These are phyloP conservation scores for Zalophus californianus DNA, from an alignment of 2,797 vertebrate genomes.

Conservation along the genomic window DNA sequence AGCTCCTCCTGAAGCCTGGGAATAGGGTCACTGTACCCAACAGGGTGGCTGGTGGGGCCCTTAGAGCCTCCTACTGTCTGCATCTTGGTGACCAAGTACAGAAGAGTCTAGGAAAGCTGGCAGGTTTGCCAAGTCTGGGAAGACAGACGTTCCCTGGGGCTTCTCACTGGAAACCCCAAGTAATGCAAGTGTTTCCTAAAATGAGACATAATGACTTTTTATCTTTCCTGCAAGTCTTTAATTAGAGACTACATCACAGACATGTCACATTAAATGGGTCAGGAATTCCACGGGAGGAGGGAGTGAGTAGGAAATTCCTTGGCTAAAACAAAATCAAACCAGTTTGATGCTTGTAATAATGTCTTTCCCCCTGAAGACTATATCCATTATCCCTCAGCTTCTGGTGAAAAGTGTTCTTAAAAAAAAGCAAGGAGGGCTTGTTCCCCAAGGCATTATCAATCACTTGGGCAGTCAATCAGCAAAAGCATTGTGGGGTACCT, in stretches of 20 bases:
- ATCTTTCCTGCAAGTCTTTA: constrained; percentile 70
- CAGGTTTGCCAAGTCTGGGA: constrained; percentile 27
- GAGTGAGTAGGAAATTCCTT: not conserved
- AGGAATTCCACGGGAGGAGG: constrained; percentile 38
- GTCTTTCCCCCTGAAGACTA: constrained; percentile 42
- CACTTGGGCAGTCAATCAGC: constrained; percentile 14
- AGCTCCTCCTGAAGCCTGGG: not conserved
- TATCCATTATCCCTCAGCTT: constrained; percentile 25
- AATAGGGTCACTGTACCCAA: not conserved
- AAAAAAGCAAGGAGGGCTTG: not conserved
- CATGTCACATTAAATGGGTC: constrained; percentile 31
- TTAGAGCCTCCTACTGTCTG: not conserved
- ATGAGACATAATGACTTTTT: constrained; percentile 66
- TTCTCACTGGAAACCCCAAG: constrained; percentile 41
- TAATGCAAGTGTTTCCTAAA: constrained; percentile 51
- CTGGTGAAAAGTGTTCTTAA: not conserved
- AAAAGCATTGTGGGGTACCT: not conserved
- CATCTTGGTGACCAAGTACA: not conserved
- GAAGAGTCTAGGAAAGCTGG: constrained; percentile 4
- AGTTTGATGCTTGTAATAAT: constrained; percentile 18
- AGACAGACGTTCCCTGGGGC: constrained; percentile 56
- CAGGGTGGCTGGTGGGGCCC: not conserved
- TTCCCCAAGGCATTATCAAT: not conserved
- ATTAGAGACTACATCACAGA: constrained; percentile 71
- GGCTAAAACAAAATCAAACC: not conserved